Evolutionary conservation across 1,140 invertebrate species (phyloP), one percentile per base, ranked within the genome.

Genomic region (Grapholita molesta): DNA sequence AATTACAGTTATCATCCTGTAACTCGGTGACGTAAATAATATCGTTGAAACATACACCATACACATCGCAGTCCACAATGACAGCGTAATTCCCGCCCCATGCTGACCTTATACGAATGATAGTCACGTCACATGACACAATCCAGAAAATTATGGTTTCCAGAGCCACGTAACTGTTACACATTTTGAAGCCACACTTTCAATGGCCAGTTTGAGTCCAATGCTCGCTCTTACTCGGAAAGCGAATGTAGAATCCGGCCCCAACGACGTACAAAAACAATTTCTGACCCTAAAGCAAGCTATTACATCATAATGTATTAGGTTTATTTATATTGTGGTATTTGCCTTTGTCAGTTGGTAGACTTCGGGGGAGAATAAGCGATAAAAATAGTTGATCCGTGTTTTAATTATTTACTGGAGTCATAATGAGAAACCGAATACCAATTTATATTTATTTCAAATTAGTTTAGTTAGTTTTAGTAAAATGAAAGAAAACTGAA

Each of bases 21-120:
- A 61, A 30, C 2, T 61, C 24, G 24, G 42, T 18, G 24, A 21
- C 55, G n/a, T 30, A 61, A 61, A 61, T 61, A 25, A 61, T 61
- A 61, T 61, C 28, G 55, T n/a, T 15, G 55, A 32, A 61, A 28
- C 24, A 48, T 48, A 28, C 25, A 28, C 24, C 55, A 30, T 61
- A 61, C 55, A 61, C 55, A 30, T 61, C 55, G 32, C 24, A 61
- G 55, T 12, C 24, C 55, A 28, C 55, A 61, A 61, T 28, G 55
- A 25, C 55, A 1, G 38, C 15, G 42, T 48, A n/a, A 48, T 21
- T 48, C 42, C 18, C 42, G 8, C 8, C 18, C 15, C 42, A n/a
- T 18, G 8, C 38, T 48, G 38, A 48, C 42, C 42, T 21, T 18
- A 21, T 3, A 18, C 18, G 6, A 48, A 21, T 18, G 18, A 21